Evolutionary conservation across 2,797 vertebrate genomes (phyloP), one percentile per base, ranked within the genome.

Genomic region (Pachyuromys duprasi): DNA sequence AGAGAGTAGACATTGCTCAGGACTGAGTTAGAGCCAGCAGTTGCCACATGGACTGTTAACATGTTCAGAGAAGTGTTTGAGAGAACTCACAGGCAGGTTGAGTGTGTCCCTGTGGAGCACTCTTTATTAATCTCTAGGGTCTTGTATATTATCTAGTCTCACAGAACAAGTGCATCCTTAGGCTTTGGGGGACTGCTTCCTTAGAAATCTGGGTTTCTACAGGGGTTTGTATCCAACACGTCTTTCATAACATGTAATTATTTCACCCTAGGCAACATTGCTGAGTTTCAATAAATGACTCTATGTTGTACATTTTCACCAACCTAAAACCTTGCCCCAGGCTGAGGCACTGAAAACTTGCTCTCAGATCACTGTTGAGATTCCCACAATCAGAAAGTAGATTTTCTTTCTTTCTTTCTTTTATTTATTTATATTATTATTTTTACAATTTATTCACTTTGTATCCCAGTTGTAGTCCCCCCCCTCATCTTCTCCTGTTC

Each of bases 281-380:
- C 55, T 94, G 69, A 26, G 0, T 87, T 91, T 81, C 67, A 80
- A 53, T 65, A 79, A 93, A 74, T 83, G 67, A 42, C 14, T 82
- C 20, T 28, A 33, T 79, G 18, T 62, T 2, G 2, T n/a, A 74
- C 76, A 65, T n/a, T 87, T 76, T 81, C 67, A 67, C 3, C 5
- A 33, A 90, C 18, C 74, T 36, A 1, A 90, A 86, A 33, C 28
- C 45, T 72, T 1, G 0, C 78, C 93, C 39, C 0, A 12, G 72
- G 70, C 69, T 83, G n/a, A 86, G 26, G 0, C 33, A 12, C 5
- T 86, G 45, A 69, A 9, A 18, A 33, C 63, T 55, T 36, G 1
- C 28, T 90, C 62, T 96, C 49, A 55, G 39, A 82, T 78, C 89
- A 63, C 70, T 90, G 63, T 60, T 67, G 20, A 78, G 39, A 72